A percentile compares a stretch with the other conserved stretches of the same genome.
These are phyloP conservation scores for Xestobium rufovillosum DNA, from an alignment of 2,888 invertebrate genomes.

Conservation along the genomic window DNA sequence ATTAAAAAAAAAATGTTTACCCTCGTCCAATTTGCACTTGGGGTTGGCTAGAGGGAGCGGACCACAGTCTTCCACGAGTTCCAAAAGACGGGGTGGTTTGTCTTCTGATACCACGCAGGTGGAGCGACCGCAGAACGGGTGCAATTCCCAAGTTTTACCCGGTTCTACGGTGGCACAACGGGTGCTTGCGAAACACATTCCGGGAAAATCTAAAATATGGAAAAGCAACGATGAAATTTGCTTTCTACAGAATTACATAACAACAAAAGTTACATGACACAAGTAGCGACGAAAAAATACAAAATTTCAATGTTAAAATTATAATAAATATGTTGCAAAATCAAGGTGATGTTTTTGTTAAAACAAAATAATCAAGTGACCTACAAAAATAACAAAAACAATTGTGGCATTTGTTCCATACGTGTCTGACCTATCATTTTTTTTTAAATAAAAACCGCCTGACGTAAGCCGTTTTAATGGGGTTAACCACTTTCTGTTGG, in stretches of 20 bases:
- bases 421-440: too few relatives aligned
- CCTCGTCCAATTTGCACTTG: conserved; percentile 75
- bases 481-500: too few relatives aligned
- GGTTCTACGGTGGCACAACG: conserved; percentile 82
- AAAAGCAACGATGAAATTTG: not conserved
- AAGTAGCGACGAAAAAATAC: too few relatives aligned
- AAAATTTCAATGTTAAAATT: too few relatives aligned
- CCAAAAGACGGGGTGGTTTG: conserved; percentile 65
- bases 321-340: too few relatives aligned
- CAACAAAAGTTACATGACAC: too few relatives aligned
- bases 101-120: conserved; percentile 78
- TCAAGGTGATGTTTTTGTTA: too few relatives aligned
- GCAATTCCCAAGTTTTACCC: conserved; percentile 75
- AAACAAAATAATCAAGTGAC: too few relatives aligned
- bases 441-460: too few relatives aligned
- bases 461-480: too few relatives aligned
- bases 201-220: conserved; percentile 72
- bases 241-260: not conserved
- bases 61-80: conserved; percentile 84
- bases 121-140: conserved; percentile 87
- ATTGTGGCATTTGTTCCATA: too few relatives aligned
- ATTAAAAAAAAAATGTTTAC: conserved; percentile 25
- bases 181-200: conserved; percentile 86
- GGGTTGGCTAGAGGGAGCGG: conserved; percentile 80
- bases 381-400: too few relatives aligned